Conservation (phyloP, 2,797 vertebrate species). For the Chanos chanos region DNA sequence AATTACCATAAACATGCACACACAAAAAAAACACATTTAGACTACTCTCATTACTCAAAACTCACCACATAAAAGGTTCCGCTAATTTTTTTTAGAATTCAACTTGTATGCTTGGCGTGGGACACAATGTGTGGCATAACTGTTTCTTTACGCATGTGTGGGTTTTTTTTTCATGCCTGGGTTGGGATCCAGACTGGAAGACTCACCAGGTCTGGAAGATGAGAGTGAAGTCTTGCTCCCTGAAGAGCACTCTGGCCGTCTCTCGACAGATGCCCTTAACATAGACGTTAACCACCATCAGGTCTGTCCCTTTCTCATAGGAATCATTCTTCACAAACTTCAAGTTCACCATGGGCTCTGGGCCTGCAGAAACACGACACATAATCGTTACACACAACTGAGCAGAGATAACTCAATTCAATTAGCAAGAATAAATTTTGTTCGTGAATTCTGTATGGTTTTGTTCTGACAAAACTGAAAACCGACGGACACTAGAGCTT, state of each 20-base stretch:
- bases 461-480: neutral
- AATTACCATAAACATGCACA: too few species aligned
- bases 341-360: slow-evolving; percentile 88
- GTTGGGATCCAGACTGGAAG: neutral
- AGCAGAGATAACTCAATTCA: neutral
- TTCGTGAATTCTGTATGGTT: neutral
- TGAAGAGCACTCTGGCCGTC: slow-evolving; percentile 86
- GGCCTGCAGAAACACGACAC: slow-evolving; percentile 55
- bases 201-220: slow-evolving; percentile 94
- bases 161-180: too few species aligned
- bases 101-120: too few species aligned
- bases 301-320: slow-evolving; percentile 93
- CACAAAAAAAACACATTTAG: too few species aligned
- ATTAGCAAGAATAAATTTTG: neutral
- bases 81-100: too few species aligned
- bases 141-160: too few species aligned
- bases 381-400: neutral
- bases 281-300: slow-evolving; percentile 97
- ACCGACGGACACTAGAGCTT: neutral
- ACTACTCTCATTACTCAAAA: too few species aligned
- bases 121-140: too few species aligned
- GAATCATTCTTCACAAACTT: slow-evolving; percentile 89
- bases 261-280: slow-evolving; percentile 88
- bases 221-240: slow-evolving; percentile 95
- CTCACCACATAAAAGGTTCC: too few species aligned